Evolutionary conservation across 2,888 invertebrate genomes (phyloP).

Genomic region (Spialia ferax): DNA sequence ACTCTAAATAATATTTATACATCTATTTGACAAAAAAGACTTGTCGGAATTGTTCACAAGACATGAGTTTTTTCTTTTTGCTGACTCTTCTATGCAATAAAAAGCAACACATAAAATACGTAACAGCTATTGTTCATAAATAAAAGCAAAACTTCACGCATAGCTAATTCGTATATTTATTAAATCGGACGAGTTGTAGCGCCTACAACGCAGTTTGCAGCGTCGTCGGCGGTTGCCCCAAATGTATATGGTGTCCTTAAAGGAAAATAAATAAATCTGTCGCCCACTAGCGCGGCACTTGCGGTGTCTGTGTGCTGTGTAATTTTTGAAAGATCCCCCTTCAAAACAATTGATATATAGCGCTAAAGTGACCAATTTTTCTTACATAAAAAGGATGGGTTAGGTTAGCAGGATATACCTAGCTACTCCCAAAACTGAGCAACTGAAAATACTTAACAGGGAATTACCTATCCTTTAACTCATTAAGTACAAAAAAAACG

Average conservation of each 20-base stretch:
- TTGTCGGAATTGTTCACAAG: too few species aligned
- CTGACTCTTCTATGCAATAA: too few species aligned
- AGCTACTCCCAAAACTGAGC: too few species aligned
- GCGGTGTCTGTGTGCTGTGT: slow-evolving; percentile 56
- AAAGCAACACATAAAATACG: background rate
- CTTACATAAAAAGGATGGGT: background rate
- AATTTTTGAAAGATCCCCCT: slow-evolving; percentile 71
- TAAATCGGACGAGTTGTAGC: background rate
- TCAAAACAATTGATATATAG: slow-evolving; percentile 66
- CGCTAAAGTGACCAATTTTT: slow-evolving; percentile 9
- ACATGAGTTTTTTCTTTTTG: too few species aligned
- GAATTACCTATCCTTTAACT: too few species aligned
- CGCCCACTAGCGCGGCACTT: slow-evolving; percentile 55
- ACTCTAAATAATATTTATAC: too few species aligned
- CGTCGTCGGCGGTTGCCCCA: slow-evolving; percentile 20
- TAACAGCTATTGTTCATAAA: background rate
- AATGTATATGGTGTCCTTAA: slow-evolving; percentile 69
- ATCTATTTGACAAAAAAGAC: too few species aligned
- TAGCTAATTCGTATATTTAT: background rate
- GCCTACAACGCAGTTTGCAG: slow-evolving; percentile 9
- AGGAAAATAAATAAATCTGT: slow-evolving; percentile 81
- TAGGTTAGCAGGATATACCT: too few species aligned
- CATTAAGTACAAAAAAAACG: too few species aligned
- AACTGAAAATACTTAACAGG: too few species aligned
- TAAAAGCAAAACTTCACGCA: background rate